phyloP scores from a whole-genome alignment of 2,113 vertebrate species.

The Urocitellus parryii region DNA sequence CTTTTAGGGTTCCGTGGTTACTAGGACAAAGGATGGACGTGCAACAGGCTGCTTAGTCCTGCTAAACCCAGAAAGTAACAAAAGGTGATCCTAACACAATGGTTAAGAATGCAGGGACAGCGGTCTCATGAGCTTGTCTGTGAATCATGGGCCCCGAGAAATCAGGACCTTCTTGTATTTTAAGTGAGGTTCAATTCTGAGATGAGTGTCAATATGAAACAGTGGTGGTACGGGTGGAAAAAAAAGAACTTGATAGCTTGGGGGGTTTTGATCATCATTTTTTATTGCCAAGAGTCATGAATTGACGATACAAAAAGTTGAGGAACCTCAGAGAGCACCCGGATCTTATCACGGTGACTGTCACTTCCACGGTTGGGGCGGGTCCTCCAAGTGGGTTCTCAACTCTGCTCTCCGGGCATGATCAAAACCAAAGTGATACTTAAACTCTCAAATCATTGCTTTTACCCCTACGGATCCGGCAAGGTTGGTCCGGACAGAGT shows the following conservation, averaged over 20 bases:
- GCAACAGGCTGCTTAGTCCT: not conserved
- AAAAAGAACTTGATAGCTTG: not conserved
- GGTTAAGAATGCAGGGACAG: not conserved
- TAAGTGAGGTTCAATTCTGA: not conserved
- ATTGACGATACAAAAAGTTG: too few relatives aligned
- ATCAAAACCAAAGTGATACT: constrained; percentile 38
- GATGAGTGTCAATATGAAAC: not conserved
- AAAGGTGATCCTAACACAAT: not conserved
- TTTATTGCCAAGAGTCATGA: not conserved
- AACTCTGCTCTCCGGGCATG: not conserved
- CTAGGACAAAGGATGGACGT: not conserved
- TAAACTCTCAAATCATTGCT: constrained; percentile 62
- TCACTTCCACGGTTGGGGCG: not conserved
- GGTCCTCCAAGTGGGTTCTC: not conserved
- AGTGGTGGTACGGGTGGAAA: not conserved
- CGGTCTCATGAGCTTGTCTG: not conserved
- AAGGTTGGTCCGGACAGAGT: constrained; percentile 98
- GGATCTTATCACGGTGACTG: fast-evolving
- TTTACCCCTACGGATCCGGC: constrained; percentile 87
- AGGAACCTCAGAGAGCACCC: not conserved
- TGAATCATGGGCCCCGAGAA: not conserved
- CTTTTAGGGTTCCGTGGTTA: not conserved
- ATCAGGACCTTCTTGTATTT: not conserved
- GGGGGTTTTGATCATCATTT: not conserved
- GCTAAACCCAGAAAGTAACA: not conserved